Evolutionary conservation across 2,888 invertebrate species (phyloP).

Genomic region (Kuschelorhynchus macadamiae): DNA sequence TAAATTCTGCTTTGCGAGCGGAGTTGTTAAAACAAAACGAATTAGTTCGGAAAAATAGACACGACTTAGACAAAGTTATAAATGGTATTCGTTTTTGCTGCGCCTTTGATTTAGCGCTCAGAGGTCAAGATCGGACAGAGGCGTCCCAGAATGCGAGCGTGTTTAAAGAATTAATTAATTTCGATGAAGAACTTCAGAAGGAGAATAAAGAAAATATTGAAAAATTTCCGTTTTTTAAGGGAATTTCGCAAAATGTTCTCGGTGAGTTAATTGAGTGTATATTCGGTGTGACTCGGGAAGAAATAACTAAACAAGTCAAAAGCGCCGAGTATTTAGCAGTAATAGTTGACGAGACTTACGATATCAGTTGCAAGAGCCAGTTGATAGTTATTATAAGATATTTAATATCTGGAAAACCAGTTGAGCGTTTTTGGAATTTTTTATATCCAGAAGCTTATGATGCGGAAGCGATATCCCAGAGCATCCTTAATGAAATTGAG

Average conservation of each 20-base stretch:
- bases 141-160: slow-evolving; percentile 2
- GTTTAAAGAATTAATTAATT: slow-evolving; percentile 58
- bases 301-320: slow-evolving; percentile 56
- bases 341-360: slow-evolving; percentile 60
- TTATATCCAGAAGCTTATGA: slow-evolving; percentile 37
- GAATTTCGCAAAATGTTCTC: slow-evolving; percentile 57
- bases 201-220: slow-evolving; percentile 55
- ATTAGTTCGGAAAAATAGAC: slow-evolving; percentile 38
- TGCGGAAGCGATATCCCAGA: slow-evolving; percentile 25
- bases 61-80: slow-evolving; percentile 39
- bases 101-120: slow-evolving; percentile 44
- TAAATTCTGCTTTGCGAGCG: slow-evolving; percentile 20
- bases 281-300: slow-evolving; percentile 56
- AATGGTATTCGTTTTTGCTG: slow-evolving; percentile 38
- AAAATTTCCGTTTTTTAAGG: slow-evolving; percentile 53
- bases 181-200: slow-evolving; percentile 55
- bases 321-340: slow-evolving; percentile 50
- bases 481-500: slow-evolving; percentile 27
- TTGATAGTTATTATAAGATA: slow-evolving; percentile 58
- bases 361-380: slow-evolving; percentile 50
- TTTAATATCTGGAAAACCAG: slow-evolving; percentile 47
- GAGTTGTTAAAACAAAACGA: slow-evolving; percentile 35
- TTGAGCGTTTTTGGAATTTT: slow-evolving; percentile 57
- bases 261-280: slow-evolving; percentile 59
- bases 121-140: slow-evolving; percentile 54